Conservation (phyloP, 2,113 vertebrate species). For the Hemibagrus wyckioides region DNA sequence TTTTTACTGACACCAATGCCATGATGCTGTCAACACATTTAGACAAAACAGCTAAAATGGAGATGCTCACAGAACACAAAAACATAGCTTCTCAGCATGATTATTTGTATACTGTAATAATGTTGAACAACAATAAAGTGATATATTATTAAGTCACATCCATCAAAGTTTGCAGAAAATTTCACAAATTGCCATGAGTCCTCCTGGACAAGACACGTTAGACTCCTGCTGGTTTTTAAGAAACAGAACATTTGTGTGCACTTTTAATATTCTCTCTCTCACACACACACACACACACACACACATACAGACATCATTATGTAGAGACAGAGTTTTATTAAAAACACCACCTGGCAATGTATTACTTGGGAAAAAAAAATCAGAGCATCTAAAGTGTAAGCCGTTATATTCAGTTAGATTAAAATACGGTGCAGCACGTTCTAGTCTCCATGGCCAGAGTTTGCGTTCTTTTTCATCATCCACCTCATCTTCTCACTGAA, state of each 20-base stretch:
- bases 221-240: constrained; percentile 24
- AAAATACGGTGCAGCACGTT: neutral
- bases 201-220: neutral
- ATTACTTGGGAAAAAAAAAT: neutral
- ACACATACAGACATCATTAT: neutral
- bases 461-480: constrained; percentile 9
- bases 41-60: neutral
- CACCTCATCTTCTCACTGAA: neutral
- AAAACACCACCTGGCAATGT: constrained; percentile 9
- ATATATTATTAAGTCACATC: neutral
- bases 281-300: neutral
- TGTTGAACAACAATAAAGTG: neutral
- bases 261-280: neutral
- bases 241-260: neutral
- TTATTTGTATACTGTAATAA: neutral
- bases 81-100: neutral
- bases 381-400: neutral
- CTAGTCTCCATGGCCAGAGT: neutral
- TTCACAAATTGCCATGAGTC: neutral
- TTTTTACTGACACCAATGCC: neutral
- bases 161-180: neutral
- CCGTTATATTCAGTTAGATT: neutral
- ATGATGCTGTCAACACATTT: neutral
- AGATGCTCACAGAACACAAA: neutral
- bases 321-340: neutral